These are phyloP conservation scores for Scylla paramamosain DNA, from an alignment of 1,140 invertebrate species.

Conservation along the genomic window DNA sequence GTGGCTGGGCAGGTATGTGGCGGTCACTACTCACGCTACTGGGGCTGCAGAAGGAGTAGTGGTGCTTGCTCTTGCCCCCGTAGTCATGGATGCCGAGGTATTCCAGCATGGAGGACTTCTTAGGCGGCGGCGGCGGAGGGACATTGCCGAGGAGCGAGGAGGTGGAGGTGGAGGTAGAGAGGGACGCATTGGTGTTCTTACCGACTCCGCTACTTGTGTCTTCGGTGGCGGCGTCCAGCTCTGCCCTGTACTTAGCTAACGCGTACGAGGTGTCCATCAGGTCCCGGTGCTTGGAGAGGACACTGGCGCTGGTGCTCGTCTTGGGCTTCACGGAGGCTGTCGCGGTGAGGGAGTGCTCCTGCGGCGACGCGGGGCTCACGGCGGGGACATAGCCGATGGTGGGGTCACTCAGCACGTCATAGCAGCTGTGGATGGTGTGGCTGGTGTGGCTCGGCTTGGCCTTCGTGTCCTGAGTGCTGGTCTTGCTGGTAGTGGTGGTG, in stretches of 20 bases:
- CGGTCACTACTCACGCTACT: constrained; percentile 77
- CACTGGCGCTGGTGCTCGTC: background rate
- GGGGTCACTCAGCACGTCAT: background rate
- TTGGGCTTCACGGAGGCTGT: constrained; percentile 73
- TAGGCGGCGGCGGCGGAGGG: constrained; percentile 17
- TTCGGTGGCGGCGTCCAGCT: constrained; percentile 42
- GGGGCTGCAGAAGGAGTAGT: constrained; percentile 72
- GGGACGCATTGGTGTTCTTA: constrained; percentile 41
- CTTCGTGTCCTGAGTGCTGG: background rate
- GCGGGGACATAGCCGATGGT: constrained; percentile 64
- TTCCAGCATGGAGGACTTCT: constrained; percentile 56
- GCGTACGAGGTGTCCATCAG: constrained; percentile 56
- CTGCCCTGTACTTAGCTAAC: constrained; percentile 66
- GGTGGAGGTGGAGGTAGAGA: background rate
- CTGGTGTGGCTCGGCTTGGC: background rate
- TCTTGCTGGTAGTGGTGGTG: background rate
- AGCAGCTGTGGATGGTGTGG: background rate
- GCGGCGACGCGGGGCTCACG: constrained; percentile 46
- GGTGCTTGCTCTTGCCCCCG: constrained; percentile 52
- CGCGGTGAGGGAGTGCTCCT: constrained; percentile 30
- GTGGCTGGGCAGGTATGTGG: background rate
- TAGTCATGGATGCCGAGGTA: constrained; percentile 64
- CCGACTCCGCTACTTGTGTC: constrained; percentile 24
- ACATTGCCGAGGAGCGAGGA: background rate
- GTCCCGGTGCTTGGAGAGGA: constrained; percentile 44